phyloP scores from a whole-genome alignment of 30 jellyfish, hydroid and myxozoan genomes.

The Mastigias papua region DNA sequence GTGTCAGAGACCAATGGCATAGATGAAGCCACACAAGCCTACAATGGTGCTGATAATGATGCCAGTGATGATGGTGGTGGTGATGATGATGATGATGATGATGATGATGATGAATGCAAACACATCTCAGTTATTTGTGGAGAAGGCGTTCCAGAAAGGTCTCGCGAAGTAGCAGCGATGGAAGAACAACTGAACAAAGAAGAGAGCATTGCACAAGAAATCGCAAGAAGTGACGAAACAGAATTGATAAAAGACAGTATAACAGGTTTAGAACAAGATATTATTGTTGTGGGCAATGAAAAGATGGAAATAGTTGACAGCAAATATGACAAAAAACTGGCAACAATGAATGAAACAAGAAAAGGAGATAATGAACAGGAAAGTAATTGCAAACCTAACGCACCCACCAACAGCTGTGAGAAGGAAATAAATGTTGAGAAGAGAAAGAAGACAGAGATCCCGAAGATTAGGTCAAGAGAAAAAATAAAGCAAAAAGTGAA shows the following conservation, averaged over 20 bases:
- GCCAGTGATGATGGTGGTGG: no score
- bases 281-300: not conserved
- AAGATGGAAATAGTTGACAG: not conserved
- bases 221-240: not conserved
- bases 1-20: not conserved
- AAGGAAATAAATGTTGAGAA: not conserved
- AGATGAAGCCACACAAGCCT: not conserved
- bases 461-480: not conserved
- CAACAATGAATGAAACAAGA: not conserved
- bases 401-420: not conserved
- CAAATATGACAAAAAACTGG: not conserved
- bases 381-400: not conserved
- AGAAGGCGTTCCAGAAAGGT: not conserved
- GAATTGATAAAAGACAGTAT: not conserved
- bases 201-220: not conserved
- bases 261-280: not conserved
- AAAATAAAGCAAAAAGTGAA: not conserved
- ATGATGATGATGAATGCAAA: not conserved
- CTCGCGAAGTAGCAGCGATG: no score
- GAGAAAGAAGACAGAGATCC: not conserved
- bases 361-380: not conserved
- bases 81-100: slow-evolving; percentile 18
- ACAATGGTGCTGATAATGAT: no score
- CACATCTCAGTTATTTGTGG: not conserved
- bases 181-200: not conserved